Evolutionary conservation across 2,797 vertebrate species (phyloP).

Genomic region (Myotis myotis): DNA sequence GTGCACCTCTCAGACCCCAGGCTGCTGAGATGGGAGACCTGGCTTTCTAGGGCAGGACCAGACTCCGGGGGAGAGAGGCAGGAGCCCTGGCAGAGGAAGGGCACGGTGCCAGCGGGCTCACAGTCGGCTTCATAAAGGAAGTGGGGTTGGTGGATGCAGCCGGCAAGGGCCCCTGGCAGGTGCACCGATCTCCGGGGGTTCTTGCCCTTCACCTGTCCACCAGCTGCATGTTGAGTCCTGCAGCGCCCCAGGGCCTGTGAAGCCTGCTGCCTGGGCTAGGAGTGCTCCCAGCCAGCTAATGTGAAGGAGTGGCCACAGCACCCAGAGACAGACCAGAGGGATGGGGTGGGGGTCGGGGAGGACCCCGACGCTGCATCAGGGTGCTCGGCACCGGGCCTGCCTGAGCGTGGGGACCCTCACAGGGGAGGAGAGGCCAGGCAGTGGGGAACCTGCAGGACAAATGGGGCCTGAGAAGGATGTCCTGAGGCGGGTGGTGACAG

Average conservation of each 20-base stretch:
- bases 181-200: background rate
- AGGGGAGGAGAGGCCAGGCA: background rate
- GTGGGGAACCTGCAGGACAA: background rate
- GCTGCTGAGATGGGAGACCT: background rate
- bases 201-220: background rate
- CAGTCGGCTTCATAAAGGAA: background rate
- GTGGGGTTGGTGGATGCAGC: accelerated
- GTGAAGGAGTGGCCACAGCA: background rate
- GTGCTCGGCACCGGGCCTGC: background rate
- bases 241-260: background rate
- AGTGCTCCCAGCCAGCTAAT: background rate
- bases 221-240: too few relatives aligned
- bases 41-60: background rate
- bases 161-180: accelerated
- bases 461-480: background rate
- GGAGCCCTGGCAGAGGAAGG: background rate
- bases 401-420: too few relatives aligned
- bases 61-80: background rate
- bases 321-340: background rate
- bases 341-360: too few relatives aligned
- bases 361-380: background rate
- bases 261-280: background rate
- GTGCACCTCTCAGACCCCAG: background rate
- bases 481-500: background rate
- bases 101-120: too few relatives aligned